Base-by-base conservation (phyloP, 2,113 vertebrate genomes). In the Plecotus auritus region DNA sequence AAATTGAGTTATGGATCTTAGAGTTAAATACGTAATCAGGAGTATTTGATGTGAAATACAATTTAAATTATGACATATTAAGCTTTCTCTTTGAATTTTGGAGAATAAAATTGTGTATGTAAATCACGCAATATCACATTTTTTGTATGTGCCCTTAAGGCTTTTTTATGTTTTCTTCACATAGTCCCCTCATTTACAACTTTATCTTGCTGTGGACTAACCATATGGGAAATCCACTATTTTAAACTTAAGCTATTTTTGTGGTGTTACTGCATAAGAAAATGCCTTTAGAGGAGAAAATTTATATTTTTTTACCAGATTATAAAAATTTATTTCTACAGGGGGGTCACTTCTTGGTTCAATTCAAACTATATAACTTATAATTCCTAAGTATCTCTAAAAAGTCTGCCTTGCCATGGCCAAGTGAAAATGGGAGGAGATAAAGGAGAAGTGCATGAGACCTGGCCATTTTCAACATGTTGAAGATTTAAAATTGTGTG, bases 221-320 rank as follows among this genome's bases (percentile, higher is more conserved):
- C 97, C 97, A 98, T 98, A 98, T 98, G 97, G 96, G 97, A 97
- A 98, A 97, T 93, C 96, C 97, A 98, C 97, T 98, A 98, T 98
- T 98, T 98, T 98, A 98, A 97, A 97, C 97, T 97, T 96, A 69
- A 96, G 97, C 96, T 98, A 98, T 98, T 98, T 98, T 98, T 96
- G 76, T 98, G 84, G 97, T 97, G 97, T 97, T 97, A 97, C 96
- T 97, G 97, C 97, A 97, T 97, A 97, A 97, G 96, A 97, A 97
- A 98, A 97, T 97, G 97, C 95, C 94, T 97, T 97, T 95, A 95
- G 80, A 96, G 96, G 94, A 92, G 80, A 94, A 97, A 97, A 97
- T 95, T 93, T 96, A 95, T 81, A 95, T 91, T 94, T 97, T 96
- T 97, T 96, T 92, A 92, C 96, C 84, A 96, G 61, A 95, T 95